Percentiles rank a stretch among this genome's conserved stretches.
These are phyloP conservation scores for Amphipoea lucens DNA, from an alignment of 2,888 invertebrate genomes.

Conservation along the genomic window DNA sequence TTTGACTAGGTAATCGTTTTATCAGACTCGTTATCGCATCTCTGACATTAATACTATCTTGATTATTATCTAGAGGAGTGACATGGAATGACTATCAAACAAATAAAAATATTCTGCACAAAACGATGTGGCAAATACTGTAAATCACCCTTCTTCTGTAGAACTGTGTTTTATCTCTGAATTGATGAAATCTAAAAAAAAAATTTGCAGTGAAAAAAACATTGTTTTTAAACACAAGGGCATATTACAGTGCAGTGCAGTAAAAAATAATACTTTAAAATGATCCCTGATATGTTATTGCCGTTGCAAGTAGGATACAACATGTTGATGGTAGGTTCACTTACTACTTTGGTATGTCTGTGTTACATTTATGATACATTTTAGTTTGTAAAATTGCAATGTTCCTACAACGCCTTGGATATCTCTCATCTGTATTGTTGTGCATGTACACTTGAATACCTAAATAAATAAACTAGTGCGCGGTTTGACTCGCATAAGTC, in stretches of 20 bases:
- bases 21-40: conserved; percentile 25
- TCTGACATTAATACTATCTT: conserved; percentile 22
- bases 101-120: conserved; percentile 17
- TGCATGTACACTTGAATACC: too few species aligned
- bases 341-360: too few species aligned
- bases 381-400: too few species aligned
- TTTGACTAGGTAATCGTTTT: conserved; percentile 17
- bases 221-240: neutral
- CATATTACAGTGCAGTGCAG: neutral
- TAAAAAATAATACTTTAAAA: neutral
- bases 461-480: neutral
- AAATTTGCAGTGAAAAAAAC: neutral
- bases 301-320: conserved; percentile 43
- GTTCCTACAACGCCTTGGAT: too few species aligned
- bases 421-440: too few species aligned
- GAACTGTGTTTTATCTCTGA: neutral
- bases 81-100: conserved; percentile 19
- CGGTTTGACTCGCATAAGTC: too few species aligned
- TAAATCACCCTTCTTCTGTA: neutral
- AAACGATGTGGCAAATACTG: neutral
- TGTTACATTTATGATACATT: too few species aligned
- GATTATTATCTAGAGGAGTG: conserved; percentile 29
- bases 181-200: neutral
- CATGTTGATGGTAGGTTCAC: conserved; percentile 36
- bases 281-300: conserved; percentile 37